Conservation (phyloP, 2,888 invertebrate genomes). For the Parnassius orleans region DNA sequence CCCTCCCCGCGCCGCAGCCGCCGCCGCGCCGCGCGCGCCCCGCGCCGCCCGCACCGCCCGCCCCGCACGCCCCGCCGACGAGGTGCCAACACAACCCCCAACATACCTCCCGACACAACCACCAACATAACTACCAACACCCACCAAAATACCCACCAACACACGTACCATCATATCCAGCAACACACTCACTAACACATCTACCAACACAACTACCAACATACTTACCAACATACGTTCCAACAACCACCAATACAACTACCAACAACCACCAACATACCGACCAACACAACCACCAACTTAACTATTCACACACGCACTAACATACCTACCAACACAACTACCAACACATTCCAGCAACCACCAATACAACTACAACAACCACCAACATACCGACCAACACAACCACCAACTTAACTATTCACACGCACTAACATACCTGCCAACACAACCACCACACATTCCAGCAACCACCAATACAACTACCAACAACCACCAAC, state of each 20-base stretch:
- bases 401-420: neutral
- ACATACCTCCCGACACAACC: neutral
- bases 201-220: too few relatives aligned
- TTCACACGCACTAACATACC: neutral
- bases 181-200: too few relatives aligned
- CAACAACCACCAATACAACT: neutral
- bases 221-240: too few relatives aligned
- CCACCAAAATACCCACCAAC: neutral
- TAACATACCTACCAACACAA: neutral
- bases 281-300: neutral
- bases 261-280: neutral
- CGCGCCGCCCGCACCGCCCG: conserved; percentile 19
- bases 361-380: too few relatives aligned
- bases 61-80: neutral
- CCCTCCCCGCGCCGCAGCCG: conserved; percentile 42
- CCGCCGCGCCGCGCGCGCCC: conserved; percentile 28
- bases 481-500: neutral
- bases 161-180: neutral
- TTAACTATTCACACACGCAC: neutral
- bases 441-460: neutral
- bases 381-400: neutral
- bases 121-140: neutral
- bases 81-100: neutral
- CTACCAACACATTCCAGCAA: neutral
- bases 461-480: neutral